Evolutionary conservation across 1,140 invertebrate genomes (phyloP).

Genomic region (Adelges cooleyi): DNA sequence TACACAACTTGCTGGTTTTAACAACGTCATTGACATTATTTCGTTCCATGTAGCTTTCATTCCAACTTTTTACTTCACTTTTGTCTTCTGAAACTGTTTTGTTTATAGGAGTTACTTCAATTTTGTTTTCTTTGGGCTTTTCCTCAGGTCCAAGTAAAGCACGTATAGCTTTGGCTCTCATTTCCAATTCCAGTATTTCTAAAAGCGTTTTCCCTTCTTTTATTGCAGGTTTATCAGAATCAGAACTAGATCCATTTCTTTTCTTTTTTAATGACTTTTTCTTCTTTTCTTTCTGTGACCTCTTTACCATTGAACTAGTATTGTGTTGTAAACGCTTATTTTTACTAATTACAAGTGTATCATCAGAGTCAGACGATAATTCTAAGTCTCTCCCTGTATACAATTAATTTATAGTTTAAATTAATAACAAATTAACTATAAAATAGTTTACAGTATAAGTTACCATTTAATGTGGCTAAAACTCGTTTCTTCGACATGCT

Average conservation of each 20-base stretch:
- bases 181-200: constrained; percentile 44
- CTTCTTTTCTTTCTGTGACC: constrained; percentile 6
- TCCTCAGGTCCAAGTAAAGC: constrained; percentile 38
- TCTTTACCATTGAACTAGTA: no score
- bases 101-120: not conserved
- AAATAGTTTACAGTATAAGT: not conserved
- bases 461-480: constrained; percentile 34
- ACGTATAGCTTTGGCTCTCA: constrained; percentile 44
- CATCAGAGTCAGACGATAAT: constrained; percentile 20
- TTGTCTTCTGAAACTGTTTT: not conserved
- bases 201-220: constrained; percentile 43
- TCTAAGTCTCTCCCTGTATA: not conserved
- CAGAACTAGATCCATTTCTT: not conserved
- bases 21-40: constrained; percentile 34
- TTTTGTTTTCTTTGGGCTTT: constrained; percentile 5
- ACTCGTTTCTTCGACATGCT: constrained; percentile 36
- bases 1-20: constrained; percentile 33
- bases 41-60: constrained; percentile 33
- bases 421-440: not conserved
- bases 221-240: constrained; percentile 28
- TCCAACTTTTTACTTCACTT: constrained; percentile 30
- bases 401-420: not conserved
- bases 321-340: not conserved
- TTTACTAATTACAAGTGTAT: not conserved
- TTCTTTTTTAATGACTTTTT: constrained; percentile 2